Evolutionary conservation across 2,113 vertebrate species (phyloP), one percentile per base, ranked within the genome.

Genomic region (Hyaena hyaena): DNA sequence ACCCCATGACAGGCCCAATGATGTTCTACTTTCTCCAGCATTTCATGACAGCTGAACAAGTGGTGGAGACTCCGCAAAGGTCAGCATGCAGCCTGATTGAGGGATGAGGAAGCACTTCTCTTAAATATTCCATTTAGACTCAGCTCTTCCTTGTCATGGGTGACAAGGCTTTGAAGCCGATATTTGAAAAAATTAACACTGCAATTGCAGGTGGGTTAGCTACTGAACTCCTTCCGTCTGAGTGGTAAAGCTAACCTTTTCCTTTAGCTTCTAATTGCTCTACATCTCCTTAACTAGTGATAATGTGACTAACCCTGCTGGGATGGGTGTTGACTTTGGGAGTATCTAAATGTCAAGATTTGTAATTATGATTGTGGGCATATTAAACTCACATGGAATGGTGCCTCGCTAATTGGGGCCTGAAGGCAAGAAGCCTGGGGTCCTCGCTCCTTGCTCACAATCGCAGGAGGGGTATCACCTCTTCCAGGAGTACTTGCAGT

Each of bases 261-360:
- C 97, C 82, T 98, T 96, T 96, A 97, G 87, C 98, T 98, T 98
- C 98, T 98, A 98, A 98, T 97, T 97, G 93, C 74, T 74, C 45
- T 71, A 6, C 61, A 50, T 93, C 95, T 95, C 68, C 73, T 91
- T 95, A 92, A 77, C 94, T 68, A 89, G 86, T 92, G 98, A 98
- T 98, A 98, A 98, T 98, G 93, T 90, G 95, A 88, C 93, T 79
- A 95, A 98, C 97, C 98, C 97, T 98, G 97, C 96, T 97, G 92
- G 97, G 97, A 98, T 92, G 98, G 96, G 3, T 95, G 97, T 97
- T 98, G 95, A 86, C 97, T 98, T 97, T 94, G 96, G 96, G 98
- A 95, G 76, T 92, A 92, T 95, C 97, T 97, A 98, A 98, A 99
- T 98, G 98, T 98, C 98, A 99, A 98, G 98, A 98, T 98, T 98